Evolutionary conservation across 92 coral and sea anemone genomes (phyloP).

Genomic region (Galaxea fascicularis): DNA sequence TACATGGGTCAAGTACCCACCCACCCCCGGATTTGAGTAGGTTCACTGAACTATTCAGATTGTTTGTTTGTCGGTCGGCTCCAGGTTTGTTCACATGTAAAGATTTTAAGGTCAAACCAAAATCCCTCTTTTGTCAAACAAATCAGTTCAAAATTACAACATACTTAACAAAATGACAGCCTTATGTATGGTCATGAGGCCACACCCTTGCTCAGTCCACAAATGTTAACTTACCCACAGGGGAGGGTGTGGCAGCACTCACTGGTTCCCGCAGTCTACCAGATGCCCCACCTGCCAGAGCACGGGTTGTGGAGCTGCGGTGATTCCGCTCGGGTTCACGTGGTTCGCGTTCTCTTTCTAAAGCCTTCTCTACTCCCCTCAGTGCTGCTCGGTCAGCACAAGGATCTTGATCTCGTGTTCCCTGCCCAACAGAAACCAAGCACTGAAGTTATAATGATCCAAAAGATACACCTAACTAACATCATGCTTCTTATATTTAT

Average conservation of each 20-base stretch:
- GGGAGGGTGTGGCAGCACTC: slow-evolving; percentile 86
- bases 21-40: too few species aligned
- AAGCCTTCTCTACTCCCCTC: slow-evolving; percentile 53
- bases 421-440: slow-evolving; percentile 35
- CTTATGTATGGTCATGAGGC: not conserved
- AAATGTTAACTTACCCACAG: slow-evolving; percentile 70
- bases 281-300: slow-evolving; percentile 85
- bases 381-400: slow-evolving; percentile 70
- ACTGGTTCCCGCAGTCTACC: slow-evolving; percentile 86
- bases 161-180: not conserved
- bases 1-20: too few species aligned
- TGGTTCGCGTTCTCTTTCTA: slow-evolving; percentile 72
- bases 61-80: too few species aligned
- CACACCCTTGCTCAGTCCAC: not conserved
- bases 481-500: too few species aligned
- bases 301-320: slow-evolving; percentile 95
- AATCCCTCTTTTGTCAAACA: too few species aligned
- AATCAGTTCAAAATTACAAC: too few species aligned
- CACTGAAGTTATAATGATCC: not conserved
- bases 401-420: slow-evolving; percentile 77
- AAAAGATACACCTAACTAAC: too few species aligned
- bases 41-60: too few species aligned
- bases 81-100: too few species aligned
- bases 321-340: slow-evolving; percentile 86
- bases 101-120: too few species aligned